A percentile compares a stretch with the other conserved stretches of the same genome.
These are phyloP conservation scores for Carcharodon carcharias DNA, from an alignment of 2,797 vertebrate species.

Conservation along the genomic window DNA sequence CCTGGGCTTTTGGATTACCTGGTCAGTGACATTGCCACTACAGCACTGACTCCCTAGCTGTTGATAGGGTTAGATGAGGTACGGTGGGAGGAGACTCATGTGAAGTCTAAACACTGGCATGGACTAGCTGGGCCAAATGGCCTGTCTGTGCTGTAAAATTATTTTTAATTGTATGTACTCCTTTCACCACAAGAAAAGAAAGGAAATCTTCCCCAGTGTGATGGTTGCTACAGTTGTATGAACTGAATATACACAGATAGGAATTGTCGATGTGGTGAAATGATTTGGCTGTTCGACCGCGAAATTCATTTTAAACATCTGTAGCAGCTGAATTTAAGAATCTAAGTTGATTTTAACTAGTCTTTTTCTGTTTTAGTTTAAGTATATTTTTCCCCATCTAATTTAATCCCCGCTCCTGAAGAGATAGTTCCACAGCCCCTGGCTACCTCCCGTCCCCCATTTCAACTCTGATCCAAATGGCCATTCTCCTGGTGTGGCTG, in stretches of 20 bases:
- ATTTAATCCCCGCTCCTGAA: not conserved
- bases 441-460: too few species aligned
- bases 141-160: not conserved
- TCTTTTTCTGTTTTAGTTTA: not conserved
- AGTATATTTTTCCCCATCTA: not conserved
- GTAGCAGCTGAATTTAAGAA: not conserved
- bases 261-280: not conserved
- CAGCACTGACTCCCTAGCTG: too few species aligned
- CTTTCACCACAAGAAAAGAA: not conserved
- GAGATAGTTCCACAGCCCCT: not conserved
- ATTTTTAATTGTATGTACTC: too few species aligned
- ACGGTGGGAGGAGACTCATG: not conserved
- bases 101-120: too few species aligned
- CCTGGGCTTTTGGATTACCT: too few species aligned
- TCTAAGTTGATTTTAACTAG: not conserved
- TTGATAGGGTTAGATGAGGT: not conserved
- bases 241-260: not conserved
- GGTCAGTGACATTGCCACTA: too few species aligned
- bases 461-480: not conserved
- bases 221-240: not conserved
- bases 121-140: not conserved
- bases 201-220: not conserved
- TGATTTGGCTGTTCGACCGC: not conserved
- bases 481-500: not conserved
- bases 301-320: not conserved